Evolutionary conservation across 1,140 invertebrate species (phyloP), one percentile per base, ranked within the genome.

Genomic region (Zaprionus capensis): DNA sequence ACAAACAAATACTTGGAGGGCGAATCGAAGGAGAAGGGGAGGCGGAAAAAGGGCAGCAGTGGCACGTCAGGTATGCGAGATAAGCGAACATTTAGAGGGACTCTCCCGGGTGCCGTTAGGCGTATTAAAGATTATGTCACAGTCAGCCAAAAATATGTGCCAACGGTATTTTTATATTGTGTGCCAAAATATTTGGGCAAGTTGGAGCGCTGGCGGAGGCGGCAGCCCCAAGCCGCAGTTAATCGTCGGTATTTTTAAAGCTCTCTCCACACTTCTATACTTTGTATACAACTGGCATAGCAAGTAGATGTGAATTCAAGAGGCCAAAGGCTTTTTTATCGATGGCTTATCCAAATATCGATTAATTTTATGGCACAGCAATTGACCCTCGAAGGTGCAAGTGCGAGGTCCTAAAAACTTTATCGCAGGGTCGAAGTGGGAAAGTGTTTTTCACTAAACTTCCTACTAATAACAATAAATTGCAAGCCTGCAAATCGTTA

Each of bases 41-140:
- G 58, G 22, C 15, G 6, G n/a, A 24, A 34, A 41, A 38, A 26
- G 49, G 64, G 57, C 57, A 58, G 14, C n/a, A 15, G 17, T 65
- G 73, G 56, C 68, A 66, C 64, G 61, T 20, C 68, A 66, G 73
- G 73, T 76, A 76, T 76, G 31, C 31, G 20, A 71, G 73, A 76
- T 76, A 76, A 76, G 73, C 62, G 69, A 20, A 24, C 34, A 56
- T 57, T 74, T 38, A 17, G 24, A 36, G 17, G 31, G 20, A 9
- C 24, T 20, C 34, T 65, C 31, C 49, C 62, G n/a, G 28, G 38
- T 15, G 58, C 59, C 24, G 55, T 38, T 65, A n/a, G 34, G 61
- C 41, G 68, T 65, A 76, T 76, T 76, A 76, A 76, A 76, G 73
- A 76, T 76, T 76, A 76, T 76, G 73, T 76, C 73, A 76, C 61